Conservation (phyloP, 2,113 vertebrate genomes). For the Albula glossodonta region DNA sequence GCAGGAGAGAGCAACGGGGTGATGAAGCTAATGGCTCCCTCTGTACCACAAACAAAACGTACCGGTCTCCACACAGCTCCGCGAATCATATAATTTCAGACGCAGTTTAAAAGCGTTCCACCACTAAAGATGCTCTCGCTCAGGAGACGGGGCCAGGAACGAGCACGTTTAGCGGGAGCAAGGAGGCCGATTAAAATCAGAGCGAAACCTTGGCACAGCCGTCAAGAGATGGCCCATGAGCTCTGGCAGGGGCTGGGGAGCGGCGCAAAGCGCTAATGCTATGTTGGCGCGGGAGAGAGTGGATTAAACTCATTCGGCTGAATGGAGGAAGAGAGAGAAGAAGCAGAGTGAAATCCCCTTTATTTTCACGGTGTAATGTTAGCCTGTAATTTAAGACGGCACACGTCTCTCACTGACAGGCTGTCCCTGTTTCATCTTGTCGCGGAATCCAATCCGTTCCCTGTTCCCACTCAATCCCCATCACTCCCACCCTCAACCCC, state of each 20-base stretch:
- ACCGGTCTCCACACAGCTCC: not conserved
- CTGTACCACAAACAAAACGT: not conserved
- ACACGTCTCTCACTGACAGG: constrained; percentile 51
- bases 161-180: not conserved
- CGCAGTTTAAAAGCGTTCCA: not conserved
- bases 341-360: constrained; percentile 59
- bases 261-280: constrained; percentile 19
- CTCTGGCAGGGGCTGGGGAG: constrained; percentile 45
- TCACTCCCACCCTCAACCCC: not conserved
- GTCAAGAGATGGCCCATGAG: constrained; percentile 59
- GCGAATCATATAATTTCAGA: not conserved
- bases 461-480: constrained; percentile 56
- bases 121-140: not conserved
- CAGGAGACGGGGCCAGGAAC: not conserved
- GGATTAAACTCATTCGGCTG: constrained; percentile 49
- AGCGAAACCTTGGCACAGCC: constrained; percentile 21
- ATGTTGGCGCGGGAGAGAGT: constrained; percentile 51
- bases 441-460: constrained; percentile 62
- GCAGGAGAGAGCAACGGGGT: not conserved
- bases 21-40: not conserved
- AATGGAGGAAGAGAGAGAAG: constrained; percentile 58
- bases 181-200: not conserved
- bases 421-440: constrained; percentile 54
- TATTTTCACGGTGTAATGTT: constrained; percentile 57
- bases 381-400: constrained; percentile 66